Evolutionary conservation across 1,140 invertebrate species (phyloP), one percentile per base, ranked within the genome.

Genomic region (Leptonema lineaticorne): DNA sequence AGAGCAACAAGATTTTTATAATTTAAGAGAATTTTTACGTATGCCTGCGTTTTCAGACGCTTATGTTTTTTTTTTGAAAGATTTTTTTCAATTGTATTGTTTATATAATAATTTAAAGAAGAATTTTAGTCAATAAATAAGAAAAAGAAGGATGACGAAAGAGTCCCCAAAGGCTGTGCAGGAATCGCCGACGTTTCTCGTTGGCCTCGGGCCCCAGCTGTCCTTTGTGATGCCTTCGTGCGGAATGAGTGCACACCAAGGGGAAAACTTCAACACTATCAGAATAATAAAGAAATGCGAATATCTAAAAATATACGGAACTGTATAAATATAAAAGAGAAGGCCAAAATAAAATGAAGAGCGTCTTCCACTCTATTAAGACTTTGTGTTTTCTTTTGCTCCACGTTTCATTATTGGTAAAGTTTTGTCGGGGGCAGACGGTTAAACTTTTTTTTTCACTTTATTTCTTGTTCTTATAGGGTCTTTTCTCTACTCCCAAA

Each of bases 211-310:
- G 60, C 53, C 50, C 45, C 60, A 56, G 53, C 67, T 67, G 45
- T 69, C 70, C 67, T 72, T 69, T 68, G 68, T 68, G 50, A 60
- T 46, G 53, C 71, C 58, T 46, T 62, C 71, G 71, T 72, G 71
- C 71, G 71, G 71, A 72, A 72, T 72, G 68, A 72, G 59, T 67
- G 58, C 62, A 56, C 59, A 58, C 27, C 30, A 57, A 63, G 37
- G 59, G 30, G 50, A 63, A 60, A 69, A 65, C 62, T 64, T 72
- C 60, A 50, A 57, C 71, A 72, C 68, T 69, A 69, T 72, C 68
- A 50, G 64, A 69, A 72, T 72, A 72, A 68, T 72, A 72, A 72
- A 62, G 33, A 53, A 66, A 63, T 22, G 41, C 26, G 48, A 53
- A 53, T 53, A 53, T 53, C n/a, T 53, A 22, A 24, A 9, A 18